Conservation (phyloP, 2,888 invertebrate genomes). For the Dichetophora obliterata region DNA sequence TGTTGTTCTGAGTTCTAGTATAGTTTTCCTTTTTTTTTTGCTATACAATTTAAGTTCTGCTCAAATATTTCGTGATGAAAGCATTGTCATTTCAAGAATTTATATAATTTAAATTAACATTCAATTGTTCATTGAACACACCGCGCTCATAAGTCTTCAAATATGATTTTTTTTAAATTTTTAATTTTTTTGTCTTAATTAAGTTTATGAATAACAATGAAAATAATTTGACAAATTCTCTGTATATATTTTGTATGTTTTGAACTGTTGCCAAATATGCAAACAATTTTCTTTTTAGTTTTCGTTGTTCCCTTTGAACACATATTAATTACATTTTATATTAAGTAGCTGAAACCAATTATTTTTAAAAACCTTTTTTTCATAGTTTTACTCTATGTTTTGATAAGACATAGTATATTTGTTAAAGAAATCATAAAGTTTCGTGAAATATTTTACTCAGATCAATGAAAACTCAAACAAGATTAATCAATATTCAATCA, state of each 20-base stretch:
- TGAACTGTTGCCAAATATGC: conserved; percentile 45
- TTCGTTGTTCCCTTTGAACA: not conserved
- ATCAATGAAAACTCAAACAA: too few species aligned
- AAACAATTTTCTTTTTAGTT: not conserved
- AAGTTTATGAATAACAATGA: conserved; percentile 23
- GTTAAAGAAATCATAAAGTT: too few species aligned
- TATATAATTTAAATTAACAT: conserved; percentile 21
- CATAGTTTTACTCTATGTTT: too few species aligned
- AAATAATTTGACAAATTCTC: conserved; percentile 20
- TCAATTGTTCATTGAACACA: not conserved
- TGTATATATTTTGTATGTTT: conserved; percentile 30
- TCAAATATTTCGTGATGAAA: conserved; percentile 36
- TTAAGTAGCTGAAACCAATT: too few species aligned
- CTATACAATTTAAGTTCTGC: not conserved
- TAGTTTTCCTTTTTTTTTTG: not conserved
- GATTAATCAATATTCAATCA: too few species aligned
- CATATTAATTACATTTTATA: too few species aligned
- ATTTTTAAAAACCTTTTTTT: too few species aligned
- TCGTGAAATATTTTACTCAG: too few species aligned
- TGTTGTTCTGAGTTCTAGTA: too few species aligned
- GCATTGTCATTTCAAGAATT: conserved; percentile 36
- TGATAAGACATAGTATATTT: too few species aligned
- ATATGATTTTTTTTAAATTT: not conserved
- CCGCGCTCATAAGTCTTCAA: not conserved
- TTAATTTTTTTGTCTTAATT: conserved; percentile 5